These are phyloP conservation scores for Adineta ricciae DNA, from an alignment of 2,888 invertebrate species.

Conservation along the genomic window DNA sequence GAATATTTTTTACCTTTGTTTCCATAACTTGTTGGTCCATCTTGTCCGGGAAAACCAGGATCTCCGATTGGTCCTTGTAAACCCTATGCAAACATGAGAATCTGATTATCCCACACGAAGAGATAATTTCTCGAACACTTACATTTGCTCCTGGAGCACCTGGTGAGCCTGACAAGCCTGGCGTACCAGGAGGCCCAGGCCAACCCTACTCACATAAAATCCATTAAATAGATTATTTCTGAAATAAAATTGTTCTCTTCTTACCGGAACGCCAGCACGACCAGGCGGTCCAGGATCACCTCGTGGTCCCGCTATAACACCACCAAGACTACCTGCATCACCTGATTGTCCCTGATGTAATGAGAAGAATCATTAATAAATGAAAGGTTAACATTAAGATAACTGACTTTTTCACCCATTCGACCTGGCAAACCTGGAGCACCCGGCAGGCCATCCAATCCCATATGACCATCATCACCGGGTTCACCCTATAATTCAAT, in stretches of 20 bases:
- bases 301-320: background rate
- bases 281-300: background rate
- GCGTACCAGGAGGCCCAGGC: constrained; percentile 20
- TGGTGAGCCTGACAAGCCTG: constrained; percentile 33
- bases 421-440: background rate
- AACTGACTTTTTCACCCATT: background rate
- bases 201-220: background rate
- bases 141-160: constrained; percentile 21
- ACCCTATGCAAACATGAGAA: constrained; percentile 30
- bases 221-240: background rate
- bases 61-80: constrained; percentile 28
- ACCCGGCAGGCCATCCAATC: constrained; percentile 1
- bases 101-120: constrained; percentile 23
- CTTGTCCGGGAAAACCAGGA: constrained; percentile 34
- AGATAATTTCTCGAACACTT: background rate
- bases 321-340: background rate
- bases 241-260: background rate
- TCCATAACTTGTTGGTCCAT: constrained; percentile 32
- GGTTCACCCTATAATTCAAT: background rate
- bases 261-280: background rate
- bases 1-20: background rate
- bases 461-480: background rate
- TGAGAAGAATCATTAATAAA: background rate
- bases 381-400: background rate
- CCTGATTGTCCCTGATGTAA: background rate